Evolutionary conservation across 2,888 invertebrate genomes (phyloP).

Genomic region (Buathra laborator): DNA sequence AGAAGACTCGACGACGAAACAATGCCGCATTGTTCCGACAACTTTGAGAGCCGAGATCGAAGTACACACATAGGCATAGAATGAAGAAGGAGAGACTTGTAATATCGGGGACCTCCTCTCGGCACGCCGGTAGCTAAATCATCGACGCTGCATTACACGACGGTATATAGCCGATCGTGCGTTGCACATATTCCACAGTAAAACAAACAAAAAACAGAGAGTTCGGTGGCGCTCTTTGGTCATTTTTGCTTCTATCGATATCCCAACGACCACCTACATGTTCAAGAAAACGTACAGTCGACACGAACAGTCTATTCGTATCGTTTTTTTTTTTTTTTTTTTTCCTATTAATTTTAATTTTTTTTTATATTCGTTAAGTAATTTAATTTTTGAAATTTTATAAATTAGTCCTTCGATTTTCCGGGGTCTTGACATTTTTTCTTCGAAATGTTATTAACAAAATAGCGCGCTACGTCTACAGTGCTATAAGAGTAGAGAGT

Average conservation of each 20-base stretch:
- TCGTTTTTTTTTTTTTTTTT: not conserved
- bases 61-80: slow-evolving; percentile 32
- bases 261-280: not conserved
- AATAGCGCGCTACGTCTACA: slow-evolving; percentile 34
- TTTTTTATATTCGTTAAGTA: too few relatives aligned
- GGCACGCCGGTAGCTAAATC: slow-evolving; percentile 67
- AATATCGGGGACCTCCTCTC: slow-evolving; percentile 24
- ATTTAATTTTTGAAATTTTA: too few relatives aligned
- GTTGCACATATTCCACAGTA: slow-evolving; percentile 62
- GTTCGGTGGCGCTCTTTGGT: slow-evolving; percentile 39
- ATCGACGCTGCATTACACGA: slow-evolving; percentile 64
- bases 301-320: not conserved
- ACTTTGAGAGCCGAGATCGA: slow-evolving; percentile 76
- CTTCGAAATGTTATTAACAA: slow-evolving; percentile 1
- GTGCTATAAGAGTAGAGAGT: slow-evolving; percentile 58
- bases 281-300: not conserved
- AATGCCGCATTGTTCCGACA: slow-evolving; percentile 83
- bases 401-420: too few relatives aligned
- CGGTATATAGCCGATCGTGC: slow-evolving; percentile 70
- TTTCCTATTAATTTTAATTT: not conserved
- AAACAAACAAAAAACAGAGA: slow-evolving; percentile 45
- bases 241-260: slow-evolving; percentile 14
- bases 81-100: slow-evolving; percentile 47
- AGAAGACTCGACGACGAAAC: slow-evolving; percentile 76
- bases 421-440: not conserved